Conservation (phyloP, 2,888 invertebrate species). For the Thumatha senex region DNA sequence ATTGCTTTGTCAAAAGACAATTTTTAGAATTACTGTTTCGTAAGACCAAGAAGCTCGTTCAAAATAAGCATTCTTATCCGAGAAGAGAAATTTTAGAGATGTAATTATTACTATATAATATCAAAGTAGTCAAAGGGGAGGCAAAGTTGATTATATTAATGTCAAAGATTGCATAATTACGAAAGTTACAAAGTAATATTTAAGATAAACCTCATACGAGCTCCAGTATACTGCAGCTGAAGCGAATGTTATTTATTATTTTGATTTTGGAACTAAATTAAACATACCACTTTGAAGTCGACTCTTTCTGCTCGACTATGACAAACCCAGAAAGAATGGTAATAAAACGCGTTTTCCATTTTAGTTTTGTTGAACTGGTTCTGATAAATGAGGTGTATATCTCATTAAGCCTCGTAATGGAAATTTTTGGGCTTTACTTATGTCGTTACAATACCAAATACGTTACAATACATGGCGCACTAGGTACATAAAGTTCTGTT, state of each 20-base stretch:
- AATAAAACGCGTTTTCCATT: too few relatives aligned
- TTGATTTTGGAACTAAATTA: too few relatives aligned
- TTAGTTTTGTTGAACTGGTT: too few relatives aligned
- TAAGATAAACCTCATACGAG: neutral
- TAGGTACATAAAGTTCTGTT: too few relatives aligned
- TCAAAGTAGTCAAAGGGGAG: slow-evolving; percentile 1
- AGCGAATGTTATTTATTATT: neutral
- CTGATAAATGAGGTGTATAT: too few relatives aligned
- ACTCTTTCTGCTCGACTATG: too few relatives aligned
- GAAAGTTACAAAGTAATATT: neutral
- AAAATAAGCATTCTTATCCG: neutral
- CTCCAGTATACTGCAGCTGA: neutral
- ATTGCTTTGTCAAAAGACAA: slow-evolving; percentile 16
- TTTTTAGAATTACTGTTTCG: slow-evolving; percentile 13
- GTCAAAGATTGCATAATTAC: neutral
- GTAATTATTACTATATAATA: neutral
- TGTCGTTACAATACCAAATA: too few relatives aligned
- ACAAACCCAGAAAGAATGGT: too few relatives aligned
- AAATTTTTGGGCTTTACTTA: too few relatives aligned
- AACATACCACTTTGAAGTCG: too few relatives aligned
- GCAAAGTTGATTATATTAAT: neutral
- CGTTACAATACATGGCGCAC: too few relatives aligned
- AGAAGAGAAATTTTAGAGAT: slow-evolving; percentile 1
- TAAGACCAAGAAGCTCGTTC: slow-evolving; percentile 7
- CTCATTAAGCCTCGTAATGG: too few relatives aligned